Conservation (phyloP, 1,140 invertebrate genomes). For the Drosophila melanica region DNA sequence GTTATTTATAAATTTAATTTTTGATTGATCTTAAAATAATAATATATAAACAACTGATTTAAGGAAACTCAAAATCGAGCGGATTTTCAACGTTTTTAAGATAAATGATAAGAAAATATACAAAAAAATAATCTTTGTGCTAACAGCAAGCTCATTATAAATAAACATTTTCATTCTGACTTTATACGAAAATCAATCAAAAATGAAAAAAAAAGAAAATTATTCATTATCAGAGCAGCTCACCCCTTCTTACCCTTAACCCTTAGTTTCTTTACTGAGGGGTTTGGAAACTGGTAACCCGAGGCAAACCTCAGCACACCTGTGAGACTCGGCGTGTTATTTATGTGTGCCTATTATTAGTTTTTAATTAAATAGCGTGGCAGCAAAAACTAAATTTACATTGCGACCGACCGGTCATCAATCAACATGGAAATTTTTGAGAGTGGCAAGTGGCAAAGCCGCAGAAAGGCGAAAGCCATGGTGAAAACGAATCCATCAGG, state of each 20-base stretch:
- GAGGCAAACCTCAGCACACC: constrained; percentile 35
- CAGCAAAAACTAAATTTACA: constrained; percentile 40
- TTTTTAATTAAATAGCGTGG: constrained; percentile 46
- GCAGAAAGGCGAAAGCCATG: constrained; percentile 35
- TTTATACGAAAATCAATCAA: constrained; percentile 37
- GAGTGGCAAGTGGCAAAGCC: constrained; percentile 51
- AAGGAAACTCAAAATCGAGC: not conserved
- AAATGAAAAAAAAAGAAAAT: constrained; percentile 34
- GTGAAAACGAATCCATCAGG: constrained; percentile 68
- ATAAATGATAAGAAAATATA: constrained; percentile 9
- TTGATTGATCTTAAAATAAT: too few relatives aligned
- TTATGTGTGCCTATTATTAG: constrained; percentile 3
- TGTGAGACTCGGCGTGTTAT: constrained; percentile 34
- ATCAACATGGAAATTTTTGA: constrained; percentile 52
- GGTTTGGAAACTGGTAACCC: not conserved
- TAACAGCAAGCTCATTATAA: constrained; percentile 15
- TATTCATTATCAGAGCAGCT: constrained; percentile 27
- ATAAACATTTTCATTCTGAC: constrained; percentile 30
- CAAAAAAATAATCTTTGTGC: constrained; percentile 1
- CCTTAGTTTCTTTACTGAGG: constrained; percentile 1
- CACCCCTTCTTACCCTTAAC: not conserved
- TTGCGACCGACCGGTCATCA: constrained; percentile 41
- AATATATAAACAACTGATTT: not conserved
- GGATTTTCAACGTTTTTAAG: not conserved
- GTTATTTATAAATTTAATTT: too few relatives aligned